Base-by-base conservation (phyloP, 2,888 invertebrate genomes). In the Folsomia manolachei region DNA sequence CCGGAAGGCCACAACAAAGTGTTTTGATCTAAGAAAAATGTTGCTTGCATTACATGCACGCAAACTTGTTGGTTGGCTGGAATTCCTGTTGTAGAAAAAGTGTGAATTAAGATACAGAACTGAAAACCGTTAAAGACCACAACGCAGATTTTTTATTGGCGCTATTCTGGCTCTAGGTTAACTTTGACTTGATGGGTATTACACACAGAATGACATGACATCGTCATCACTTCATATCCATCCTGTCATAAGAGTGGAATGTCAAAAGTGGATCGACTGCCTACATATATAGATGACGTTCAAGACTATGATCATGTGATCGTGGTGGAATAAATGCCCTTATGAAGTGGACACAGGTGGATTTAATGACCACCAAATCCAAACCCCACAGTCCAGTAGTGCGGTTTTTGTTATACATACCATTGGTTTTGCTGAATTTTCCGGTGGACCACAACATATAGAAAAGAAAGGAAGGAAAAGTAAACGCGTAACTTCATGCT, bases 291-390 rank as follows among this genome's bases (percentile, higher is more conserved):
- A n/a, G 64, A 64, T 2, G 27, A 27, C 25, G 51, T 66, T 66
- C 23, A 56, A 67, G 26, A 53, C 23, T n/a, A 56, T 60, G 56
- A 67, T 67, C 56, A 60, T 53, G 56, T 67, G 67, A 67, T 67
- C 67, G 51, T 67, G 24, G 67, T n/a, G 21, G 60, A 67, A 67
- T 67, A 67, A 67, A 67, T 26, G 14, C 52, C 67, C 26, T 25
- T 60, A 67, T 67, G 67, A 67, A 67, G 56, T 67, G 77, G 79
- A 74, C 80, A 75, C 81, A 80, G 80, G 78, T 81, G 81, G 80
- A 76, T 75, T 77, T 81, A 79, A 81, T 81, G 81, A 81, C 78
- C 78, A 75, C 25, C 69, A 25, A 71, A 21, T 51, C 39, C 39
- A 39, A 14, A 39, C 39, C 39, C 7, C 39, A 39, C 56, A 56